Evolutionary conservation across 2,797 vertebrate species (phyloP).

Genomic region (Cossypha polioptera): DNA sequence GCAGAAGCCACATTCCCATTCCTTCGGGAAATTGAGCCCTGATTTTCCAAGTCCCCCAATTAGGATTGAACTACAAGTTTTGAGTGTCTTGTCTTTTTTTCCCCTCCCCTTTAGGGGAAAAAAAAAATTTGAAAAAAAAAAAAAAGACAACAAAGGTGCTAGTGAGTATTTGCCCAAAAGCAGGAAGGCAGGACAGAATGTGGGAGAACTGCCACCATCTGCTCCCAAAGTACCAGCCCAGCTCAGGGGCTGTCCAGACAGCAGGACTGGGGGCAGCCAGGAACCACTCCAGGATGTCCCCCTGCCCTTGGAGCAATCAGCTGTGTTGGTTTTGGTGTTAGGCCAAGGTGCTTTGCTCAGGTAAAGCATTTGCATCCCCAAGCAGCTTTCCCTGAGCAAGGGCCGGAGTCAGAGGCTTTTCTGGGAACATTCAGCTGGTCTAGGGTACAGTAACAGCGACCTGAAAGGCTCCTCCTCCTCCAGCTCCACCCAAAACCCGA

Average conservation of each 20-base stretch:
- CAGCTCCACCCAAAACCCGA: constrained; percentile 14
- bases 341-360: background rate
- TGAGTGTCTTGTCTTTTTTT: background rate
- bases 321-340: background rate
- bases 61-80: background rate
- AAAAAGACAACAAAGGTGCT: background rate
- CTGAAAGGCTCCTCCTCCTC: background rate
- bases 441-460: constrained; percentile 23
- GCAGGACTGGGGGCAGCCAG: background rate
- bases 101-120: rapidly evolving
- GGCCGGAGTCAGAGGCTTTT: background rate
- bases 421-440: constrained; percentile 60
- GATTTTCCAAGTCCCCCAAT: background rate
- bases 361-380: background rate
- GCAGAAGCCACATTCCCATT: background rate
- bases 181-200: background rate
- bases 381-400: background rate
- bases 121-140: background rate
- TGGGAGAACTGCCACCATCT: background rate
- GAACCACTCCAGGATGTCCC: background rate
- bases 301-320: background rate
- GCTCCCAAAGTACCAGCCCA: background rate
- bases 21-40: rapidly evolving
- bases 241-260: background rate
- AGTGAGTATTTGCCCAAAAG: background rate